Percentiles rank a stretch among this genome's conserved stretches.
Conservation (phyloP, 2,888 invertebrate species). For the Leucophora obtusa region DNA sequence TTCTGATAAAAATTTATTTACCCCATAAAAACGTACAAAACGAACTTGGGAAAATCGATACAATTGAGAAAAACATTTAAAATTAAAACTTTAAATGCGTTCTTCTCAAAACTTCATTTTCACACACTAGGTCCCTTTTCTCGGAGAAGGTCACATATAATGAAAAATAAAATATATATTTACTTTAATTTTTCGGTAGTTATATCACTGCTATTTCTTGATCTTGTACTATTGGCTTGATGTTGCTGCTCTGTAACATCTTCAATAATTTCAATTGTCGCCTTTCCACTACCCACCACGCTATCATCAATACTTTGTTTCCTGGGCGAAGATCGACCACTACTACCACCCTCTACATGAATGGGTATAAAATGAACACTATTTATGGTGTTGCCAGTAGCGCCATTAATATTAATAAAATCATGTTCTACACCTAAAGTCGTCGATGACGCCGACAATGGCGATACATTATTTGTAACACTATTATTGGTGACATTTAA, state of each 20-base stretch:
- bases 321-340: slow-evolving; percentile 69
- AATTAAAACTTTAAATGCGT: no score
- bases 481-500: slow-evolving; percentile 27
- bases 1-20: no score
- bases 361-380: slow-evolving; percentile 77
- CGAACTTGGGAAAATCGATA: no score
- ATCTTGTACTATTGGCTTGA: slow-evolving; percentile 36
- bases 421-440: slow-evolving; percentile 69
- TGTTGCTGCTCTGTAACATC: slow-evolving; percentile 69
- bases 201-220: slow-evolving; percentile 46
- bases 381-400: slow-evolving; percentile 74
- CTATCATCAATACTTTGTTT: slow-evolving; percentile 74
- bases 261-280: slow-evolving; percentile 73
- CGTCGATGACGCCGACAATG: slow-evolving; percentile 52
- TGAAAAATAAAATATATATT: no score
- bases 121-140: no score
- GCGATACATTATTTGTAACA: slow-evolving; percentile 41
- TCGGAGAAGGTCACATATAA: no score
- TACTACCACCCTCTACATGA: slow-evolving; percentile 71
- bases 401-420: slow-evolving; percentile 77
- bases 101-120: no score
- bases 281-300: slow-evolving; percentile 70
- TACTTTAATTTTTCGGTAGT: slow-evolving; percentile 66
- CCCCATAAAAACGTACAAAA: no score
- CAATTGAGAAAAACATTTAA: no score